A percentile compares a stretch with the other conserved stretches of the same genome.
These are phyloP conservation scores for Choreutis nemorana DNA, from an alignment of 2,888 invertebrate species.

Conservation along the genomic window DNA sequence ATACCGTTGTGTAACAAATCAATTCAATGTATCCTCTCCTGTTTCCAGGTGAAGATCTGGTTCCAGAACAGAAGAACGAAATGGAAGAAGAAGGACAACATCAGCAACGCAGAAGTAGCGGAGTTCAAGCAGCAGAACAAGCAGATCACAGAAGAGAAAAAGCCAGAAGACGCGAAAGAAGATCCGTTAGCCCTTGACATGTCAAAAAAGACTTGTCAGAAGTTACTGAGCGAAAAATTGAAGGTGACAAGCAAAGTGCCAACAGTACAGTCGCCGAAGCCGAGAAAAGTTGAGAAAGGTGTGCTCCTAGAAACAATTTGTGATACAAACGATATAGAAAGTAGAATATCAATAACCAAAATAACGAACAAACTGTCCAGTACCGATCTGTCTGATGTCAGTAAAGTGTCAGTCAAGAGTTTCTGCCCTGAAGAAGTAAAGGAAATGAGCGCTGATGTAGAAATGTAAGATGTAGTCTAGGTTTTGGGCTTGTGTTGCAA, in stretches of 20 bases:
- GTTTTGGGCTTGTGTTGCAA: not conserved
- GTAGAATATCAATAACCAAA: constrained; percentile 60
- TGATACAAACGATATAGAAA: constrained; percentile 54
- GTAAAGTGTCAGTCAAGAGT: constrained; percentile 43
- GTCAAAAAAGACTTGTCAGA: constrained; percentile 49
- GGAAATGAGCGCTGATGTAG: constrained; percentile 46
- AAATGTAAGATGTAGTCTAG: constrained; percentile 32
- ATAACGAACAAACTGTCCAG: constrained; percentile 54
- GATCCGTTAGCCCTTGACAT: constrained; percentile 50
- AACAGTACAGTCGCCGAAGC: constrained; percentile 32
- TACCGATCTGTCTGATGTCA: constrained; percentile 36
- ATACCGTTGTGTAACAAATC: not conserved
- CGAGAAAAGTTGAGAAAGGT: constrained; percentile 45
- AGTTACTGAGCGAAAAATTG: constrained; percentile 46
- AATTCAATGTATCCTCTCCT: not conserved
- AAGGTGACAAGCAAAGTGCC: constrained; percentile 23
- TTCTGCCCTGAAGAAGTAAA: constrained; percentile 51
- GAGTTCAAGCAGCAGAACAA: constrained; percentile 75
- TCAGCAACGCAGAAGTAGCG: constrained; percentile 86
- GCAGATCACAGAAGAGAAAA: constrained; percentile 32
- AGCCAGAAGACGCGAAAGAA: constrained; percentile 30
- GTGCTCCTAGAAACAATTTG: constrained; percentile 43
- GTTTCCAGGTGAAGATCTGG: constrained; percentile 85
- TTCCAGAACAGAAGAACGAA: constrained; percentile 81
- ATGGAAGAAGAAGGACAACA: constrained; percentile 93